Conservation (phyloP, 2,888 invertebrate genomes). For the Trachelus stipa region DNA sequence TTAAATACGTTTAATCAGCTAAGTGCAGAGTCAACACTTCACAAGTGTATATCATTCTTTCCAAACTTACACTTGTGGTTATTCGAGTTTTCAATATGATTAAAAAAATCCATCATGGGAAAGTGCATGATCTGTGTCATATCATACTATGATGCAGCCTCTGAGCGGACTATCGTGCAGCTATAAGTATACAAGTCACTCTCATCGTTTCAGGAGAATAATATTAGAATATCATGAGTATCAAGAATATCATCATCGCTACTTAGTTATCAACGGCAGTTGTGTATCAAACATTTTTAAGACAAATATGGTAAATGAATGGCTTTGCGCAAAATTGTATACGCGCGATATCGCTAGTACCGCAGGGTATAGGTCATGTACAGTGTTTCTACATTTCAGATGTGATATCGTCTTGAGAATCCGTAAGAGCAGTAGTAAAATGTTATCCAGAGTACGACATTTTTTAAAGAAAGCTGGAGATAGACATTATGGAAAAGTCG, state of each 20-base stretch:
- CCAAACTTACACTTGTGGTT: background rate
- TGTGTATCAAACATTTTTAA: background rate
- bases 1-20: background rate
- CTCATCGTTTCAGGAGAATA: background rate
- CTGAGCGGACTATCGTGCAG: too few relatives aligned
- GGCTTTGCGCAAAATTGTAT: background rate
- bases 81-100: background rate
- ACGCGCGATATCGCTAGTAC: background rate
- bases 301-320: background rate
- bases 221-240: background rate
- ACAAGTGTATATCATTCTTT: background rate
- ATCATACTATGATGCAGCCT: too few relatives aligned
- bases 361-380: background rate
- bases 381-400: background rate
- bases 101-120: background rate
- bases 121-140: too few relatives aligned
- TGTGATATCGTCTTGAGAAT: constrained; percentile 35
- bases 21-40: background rate
- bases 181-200: background rate
- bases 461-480: constrained; percentile 34
- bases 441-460: constrained; percentile 43
- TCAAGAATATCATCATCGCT: background rate
- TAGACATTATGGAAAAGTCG: constrained; percentile 69
- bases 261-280: background rate
- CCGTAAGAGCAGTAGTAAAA: constrained; percentile 31